Conservation (phyloP, 2,113 vertebrate genomes). For the Lethenteron camtschaticum region DNA sequence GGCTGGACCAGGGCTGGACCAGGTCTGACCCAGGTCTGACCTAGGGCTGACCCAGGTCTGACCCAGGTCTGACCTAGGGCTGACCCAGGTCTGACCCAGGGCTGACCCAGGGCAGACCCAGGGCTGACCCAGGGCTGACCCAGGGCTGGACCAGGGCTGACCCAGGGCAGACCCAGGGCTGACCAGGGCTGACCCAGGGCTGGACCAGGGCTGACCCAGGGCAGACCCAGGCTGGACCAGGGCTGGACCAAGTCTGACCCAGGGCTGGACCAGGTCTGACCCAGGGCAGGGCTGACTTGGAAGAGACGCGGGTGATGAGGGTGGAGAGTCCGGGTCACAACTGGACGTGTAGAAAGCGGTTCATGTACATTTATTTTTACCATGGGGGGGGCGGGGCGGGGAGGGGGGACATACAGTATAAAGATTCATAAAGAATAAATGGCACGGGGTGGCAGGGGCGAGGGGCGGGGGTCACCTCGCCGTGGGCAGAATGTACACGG, state of each 20-base stretch:
- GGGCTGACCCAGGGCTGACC: no score
- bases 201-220: background rate
- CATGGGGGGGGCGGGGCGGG: slow-evolving; percentile 37
- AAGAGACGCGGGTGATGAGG: background rate
- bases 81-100: no score
- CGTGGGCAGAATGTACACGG: slow-evolving; percentile 18
- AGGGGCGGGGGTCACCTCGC: slow-evolving; percentile 13
- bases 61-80: no score
- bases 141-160: no score
- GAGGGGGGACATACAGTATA: slow-evolving; percentile 91
- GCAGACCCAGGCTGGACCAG: slow-evolving; percentile 15
- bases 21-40: no score
- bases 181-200: background rate
- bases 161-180: no score
- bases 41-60: no score
- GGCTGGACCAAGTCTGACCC: slow-evolving; percentile 11
- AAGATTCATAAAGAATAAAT: slow-evolving; percentile 99
- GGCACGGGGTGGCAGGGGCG: slow-evolving; percentile 32
- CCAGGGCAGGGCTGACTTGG: slow-evolving; percentile 1
- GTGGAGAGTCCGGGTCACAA: slow-evolving; percentile 69
- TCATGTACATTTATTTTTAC: slow-evolving; percentile 99
- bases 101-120: no score
- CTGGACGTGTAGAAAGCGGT: slow-evolving; percentile 93
- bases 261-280: slow-evolving; percentile 15
- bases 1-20: no score